phyloP scores from a whole-genome alignment of 2,113 vertebrate genomes.

The Ceratotherium simum region DNA sequence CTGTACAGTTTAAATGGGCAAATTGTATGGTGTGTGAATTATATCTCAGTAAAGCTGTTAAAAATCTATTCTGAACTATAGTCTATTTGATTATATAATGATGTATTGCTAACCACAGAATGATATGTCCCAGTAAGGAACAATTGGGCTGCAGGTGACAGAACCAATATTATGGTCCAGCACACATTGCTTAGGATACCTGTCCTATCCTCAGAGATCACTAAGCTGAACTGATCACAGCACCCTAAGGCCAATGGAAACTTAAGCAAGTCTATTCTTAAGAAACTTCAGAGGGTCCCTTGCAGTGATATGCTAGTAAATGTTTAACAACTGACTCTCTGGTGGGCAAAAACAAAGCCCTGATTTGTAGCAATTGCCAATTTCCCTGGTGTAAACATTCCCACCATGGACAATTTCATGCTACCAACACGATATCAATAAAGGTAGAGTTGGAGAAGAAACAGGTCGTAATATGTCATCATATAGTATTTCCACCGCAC shows the following conservation, averaged over 20 bases:
- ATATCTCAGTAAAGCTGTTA: neutral
- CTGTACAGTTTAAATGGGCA: neutral
- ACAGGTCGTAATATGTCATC: too few species aligned
- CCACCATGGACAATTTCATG: neutral
- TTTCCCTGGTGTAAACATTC: neutral
- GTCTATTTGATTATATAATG: neutral
- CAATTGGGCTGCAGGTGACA: neutral
- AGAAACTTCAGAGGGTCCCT: neutral
- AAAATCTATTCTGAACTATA: neutral
- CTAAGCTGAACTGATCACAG: neutral
- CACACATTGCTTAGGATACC: neutral
- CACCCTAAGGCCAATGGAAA: neutral
- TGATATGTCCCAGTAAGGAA: neutral
- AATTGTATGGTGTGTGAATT: neutral
- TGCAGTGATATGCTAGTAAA: neutral
- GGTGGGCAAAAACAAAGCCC: neutral
- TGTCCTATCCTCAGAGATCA: neutral
- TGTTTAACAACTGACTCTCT: neutral
- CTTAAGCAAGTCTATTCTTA: neutral
- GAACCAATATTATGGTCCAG: neutral
- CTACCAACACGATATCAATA: too few species aligned
- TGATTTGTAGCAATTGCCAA: neutral
- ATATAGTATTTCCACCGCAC: neutral
- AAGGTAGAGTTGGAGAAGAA: neutral
- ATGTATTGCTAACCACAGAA: neutral